Evolutionary conservation across 2,113 vertebrate species (phyloP), one percentile per base, ranked within the genome.

Genomic region (Cochlearius cochlearius): DNA sequence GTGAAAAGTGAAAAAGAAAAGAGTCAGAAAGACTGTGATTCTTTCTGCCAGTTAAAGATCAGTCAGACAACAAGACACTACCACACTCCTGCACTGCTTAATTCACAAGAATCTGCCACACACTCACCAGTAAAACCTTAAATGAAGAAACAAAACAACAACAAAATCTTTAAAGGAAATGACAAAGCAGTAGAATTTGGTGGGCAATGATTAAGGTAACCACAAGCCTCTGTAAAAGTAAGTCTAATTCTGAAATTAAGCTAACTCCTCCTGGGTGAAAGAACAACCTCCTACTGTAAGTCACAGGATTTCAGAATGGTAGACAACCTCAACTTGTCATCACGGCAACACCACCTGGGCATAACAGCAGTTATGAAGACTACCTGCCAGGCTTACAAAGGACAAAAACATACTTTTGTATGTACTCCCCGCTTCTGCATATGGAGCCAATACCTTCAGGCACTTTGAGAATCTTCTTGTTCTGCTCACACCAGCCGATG

Each of bases 401-500:
- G 22, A 56, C 25, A 82, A 11, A 66, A 82, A 38, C 45, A 32
- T 3, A 27, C 32, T 74, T 45, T 7, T 50, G 30, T 6, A 32
- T 4, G 10, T 3, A 67, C 27, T 59, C 25, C 34, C 53, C 5
- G 3, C 9, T 47, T 16, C 62, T 50, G 47, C 50, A 68, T 5
- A 25, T 5, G 15, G 60, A 47, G 47, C 18, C 22, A 97, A 98
- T 98, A 99, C 99, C 99, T 97, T 99, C 99, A 58, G 99, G 99
- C 58, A 99, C 98, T 97, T 98, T 99, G 84, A 99, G 98, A 56
- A 97, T 93, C 97, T 98, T 99, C 92, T 98, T 98, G 66, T 99
- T 99, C 97, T 99, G 99, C 73, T 98, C 93, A 91, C 99, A 99
- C 99, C 99, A 99, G 77, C 99, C 99, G 20, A 99, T 96, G 36